Conservation (phyloP, 2,113 vertebrate genomes). For the Ivindomyrus marchei region DNA sequence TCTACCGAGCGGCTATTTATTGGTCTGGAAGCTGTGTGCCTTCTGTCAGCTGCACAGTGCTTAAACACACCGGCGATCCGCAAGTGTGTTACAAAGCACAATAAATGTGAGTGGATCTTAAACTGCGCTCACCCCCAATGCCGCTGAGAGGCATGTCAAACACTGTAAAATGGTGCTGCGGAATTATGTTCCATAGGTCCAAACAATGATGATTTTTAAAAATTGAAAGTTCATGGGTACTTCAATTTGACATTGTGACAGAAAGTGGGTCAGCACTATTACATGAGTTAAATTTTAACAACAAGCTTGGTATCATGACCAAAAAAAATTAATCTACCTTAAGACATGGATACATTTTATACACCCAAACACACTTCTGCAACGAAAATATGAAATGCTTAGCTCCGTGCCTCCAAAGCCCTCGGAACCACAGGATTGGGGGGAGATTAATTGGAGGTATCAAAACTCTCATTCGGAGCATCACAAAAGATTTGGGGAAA, state of each 20-base stretch:
- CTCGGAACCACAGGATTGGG: not conserved
- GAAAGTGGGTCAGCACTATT: not conserved
- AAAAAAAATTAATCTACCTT: not conserved
- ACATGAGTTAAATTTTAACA: not conserved
- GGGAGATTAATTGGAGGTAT: not conserved
- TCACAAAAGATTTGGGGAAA: not conserved
- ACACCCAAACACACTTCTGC: not conserved
- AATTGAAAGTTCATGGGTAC: not conserved
- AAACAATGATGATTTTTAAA: not conserved
- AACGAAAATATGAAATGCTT: not conserved
- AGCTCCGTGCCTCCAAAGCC: not conserved
- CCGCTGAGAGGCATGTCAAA: not conserved
- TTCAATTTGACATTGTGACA: not conserved
- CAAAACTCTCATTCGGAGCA: slow-evolving; percentile 2
- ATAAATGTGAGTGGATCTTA: not conserved
- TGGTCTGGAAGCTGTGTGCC: not conserved
- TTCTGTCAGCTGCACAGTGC: not conserved
- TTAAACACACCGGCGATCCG: not conserved
- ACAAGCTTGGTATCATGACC: slow-evolving; percentile 1
- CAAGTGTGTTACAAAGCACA: not conserved
- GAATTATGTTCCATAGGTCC: not conserved
- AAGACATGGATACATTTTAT: not conserved
- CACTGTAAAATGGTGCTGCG: not conserved
- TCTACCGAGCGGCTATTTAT: not conserved
- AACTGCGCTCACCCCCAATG: not conserved